A percentile compares a stretch with the other conserved stretches of the same genome.
phyloP scores from a whole-genome alignment of 2,797 vertebrate genomes.

The Garrulus glandarius region DNA sequence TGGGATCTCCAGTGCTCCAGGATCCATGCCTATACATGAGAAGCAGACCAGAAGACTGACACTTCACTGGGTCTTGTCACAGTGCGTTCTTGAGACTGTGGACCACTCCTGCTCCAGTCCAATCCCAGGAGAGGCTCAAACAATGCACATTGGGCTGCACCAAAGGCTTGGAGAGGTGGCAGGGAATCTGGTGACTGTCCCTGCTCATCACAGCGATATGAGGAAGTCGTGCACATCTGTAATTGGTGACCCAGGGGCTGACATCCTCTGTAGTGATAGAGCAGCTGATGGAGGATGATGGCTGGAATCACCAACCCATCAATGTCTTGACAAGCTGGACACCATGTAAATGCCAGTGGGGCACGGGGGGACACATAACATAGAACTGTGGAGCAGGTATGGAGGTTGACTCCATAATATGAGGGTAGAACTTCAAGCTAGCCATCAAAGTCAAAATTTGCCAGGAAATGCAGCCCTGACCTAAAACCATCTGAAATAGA shows the following conservation, averaged over 20 bases:
- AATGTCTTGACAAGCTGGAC: background rate
- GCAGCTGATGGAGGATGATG: background rate
- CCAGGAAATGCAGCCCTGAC: background rate
- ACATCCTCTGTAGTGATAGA: background rate
- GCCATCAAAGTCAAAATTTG: background rate
- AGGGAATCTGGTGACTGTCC: background rate
- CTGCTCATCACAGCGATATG: background rate
- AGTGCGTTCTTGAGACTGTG: background rate
- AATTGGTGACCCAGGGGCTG: background rate
- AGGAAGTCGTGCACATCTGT: background rate
- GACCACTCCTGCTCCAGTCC: fast-evolving
- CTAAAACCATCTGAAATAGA: background rate
- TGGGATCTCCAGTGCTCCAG: background rate
- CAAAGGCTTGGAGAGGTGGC: background rate
- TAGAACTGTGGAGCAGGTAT: background rate
- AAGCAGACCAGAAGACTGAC: fast-evolving
- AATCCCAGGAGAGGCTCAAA: background rate
- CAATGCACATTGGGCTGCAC: background rate
- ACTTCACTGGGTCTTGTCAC: background rate
- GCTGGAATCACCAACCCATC: background rate
- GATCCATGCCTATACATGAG: fast-evolving
- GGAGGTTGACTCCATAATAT: background rate
- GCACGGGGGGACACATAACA: fast-evolving
- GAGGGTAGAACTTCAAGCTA: background rate
- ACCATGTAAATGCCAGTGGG: background rate